Conservation (phyloP, 2,113 vertebrate species). For the Sander vitreus region DNA sequence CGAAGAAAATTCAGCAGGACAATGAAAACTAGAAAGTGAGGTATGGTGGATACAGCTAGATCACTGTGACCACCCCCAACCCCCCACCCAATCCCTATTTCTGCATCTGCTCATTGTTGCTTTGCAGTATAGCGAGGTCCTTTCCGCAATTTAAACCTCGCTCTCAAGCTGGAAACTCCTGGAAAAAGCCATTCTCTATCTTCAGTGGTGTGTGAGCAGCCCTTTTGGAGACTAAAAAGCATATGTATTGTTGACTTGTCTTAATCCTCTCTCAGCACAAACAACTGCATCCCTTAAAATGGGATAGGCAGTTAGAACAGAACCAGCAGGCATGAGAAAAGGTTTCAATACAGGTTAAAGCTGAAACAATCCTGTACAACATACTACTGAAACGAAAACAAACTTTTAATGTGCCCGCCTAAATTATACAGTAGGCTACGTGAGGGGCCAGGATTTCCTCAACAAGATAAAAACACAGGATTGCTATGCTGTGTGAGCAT, state of each 20-base stretch:
- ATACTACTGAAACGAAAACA: slow-evolving; percentile 22
- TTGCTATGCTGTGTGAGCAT: neutral
- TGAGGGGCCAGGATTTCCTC: slow-evolving; percentile 12
- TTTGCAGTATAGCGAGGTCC: slow-evolving; percentile 47
- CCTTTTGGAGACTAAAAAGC: slow-evolving; percentile 69
- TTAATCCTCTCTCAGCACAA: slow-evolving; percentile 77
- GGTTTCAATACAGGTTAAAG: slow-evolving; percentile 42
- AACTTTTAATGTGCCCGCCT: slow-evolving; percentile 20
- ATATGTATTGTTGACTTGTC: slow-evolving; percentile 78
- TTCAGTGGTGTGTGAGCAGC: slow-evolving; percentile 64
- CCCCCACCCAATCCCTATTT: slow-evolving; percentile 43
- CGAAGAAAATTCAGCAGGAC: slow-evolving; percentile 53
- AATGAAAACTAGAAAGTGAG: slow-evolving; percentile 30
- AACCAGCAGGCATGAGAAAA: slow-evolving; percentile 49
- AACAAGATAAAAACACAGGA: slow-evolving; percentile 9
- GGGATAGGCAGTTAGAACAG: slow-evolving; percentile 58
- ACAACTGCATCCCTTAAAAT: slow-evolving; percentile 67
- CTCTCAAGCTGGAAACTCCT: slow-evolving; percentile 57
- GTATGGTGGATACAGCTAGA: slow-evolving; percentile 34
- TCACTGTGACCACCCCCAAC: slow-evolving; percentile 13
- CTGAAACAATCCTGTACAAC: slow-evolving; percentile 23
- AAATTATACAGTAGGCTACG: slow-evolving; percentile 13
- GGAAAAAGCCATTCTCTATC: slow-evolving; percentile 64
- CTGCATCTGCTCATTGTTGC: slow-evolving; percentile 68
- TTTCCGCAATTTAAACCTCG: slow-evolving; percentile 71